phyloP scores from a whole-genome alignment of 2,113 vertebrate species.

The Calyptommatus sinebrachiatus region DNA sequence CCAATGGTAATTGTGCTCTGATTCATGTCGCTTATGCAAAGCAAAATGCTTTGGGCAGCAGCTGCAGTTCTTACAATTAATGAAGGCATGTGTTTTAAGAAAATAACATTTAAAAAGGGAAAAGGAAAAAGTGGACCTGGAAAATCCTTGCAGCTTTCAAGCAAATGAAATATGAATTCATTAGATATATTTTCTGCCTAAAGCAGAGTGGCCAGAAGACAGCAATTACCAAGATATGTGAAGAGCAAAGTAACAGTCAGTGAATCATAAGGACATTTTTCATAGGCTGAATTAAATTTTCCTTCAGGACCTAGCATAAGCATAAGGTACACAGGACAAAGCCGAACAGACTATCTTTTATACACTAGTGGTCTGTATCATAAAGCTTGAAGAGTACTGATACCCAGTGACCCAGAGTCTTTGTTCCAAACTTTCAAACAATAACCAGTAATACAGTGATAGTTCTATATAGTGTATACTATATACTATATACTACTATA shows the following conservation, averaged over 20 bases:
- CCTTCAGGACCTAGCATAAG: conserved; percentile 16
- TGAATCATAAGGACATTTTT: conserved; percentile 24
- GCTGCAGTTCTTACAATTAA: conserved; percentile 30
- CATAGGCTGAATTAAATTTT: conserved; percentile 24
- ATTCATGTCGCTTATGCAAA: neutral
- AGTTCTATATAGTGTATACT: too few relatives aligned
- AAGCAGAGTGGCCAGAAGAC: neutral
- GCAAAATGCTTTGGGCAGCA: conserved; percentile 28
- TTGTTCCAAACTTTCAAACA: neutral
- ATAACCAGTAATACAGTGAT: neutral
- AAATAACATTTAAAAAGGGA: neutral
- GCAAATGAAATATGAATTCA: conserved; percentile 12
- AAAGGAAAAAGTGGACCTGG: neutral
- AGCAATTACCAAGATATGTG: conserved; percentile 8
- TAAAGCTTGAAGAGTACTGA: conserved; percentile 14
- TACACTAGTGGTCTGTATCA: conserved; percentile 17
- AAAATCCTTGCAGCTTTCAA: conserved; percentile 3
- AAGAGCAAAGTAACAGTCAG: conserved; percentile 6
- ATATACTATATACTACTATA: too few relatives aligned
- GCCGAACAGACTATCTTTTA: conserved; percentile 33
- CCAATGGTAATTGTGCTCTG: conserved; percentile 3
- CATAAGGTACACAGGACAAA: neutral
- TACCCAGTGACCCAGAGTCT: neutral
- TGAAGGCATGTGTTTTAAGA: neutral
- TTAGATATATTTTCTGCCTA: conserved; percentile 16